Conservation (phyloP, 2,113 vertebrate species). For the Sciurus niger region DNA sequence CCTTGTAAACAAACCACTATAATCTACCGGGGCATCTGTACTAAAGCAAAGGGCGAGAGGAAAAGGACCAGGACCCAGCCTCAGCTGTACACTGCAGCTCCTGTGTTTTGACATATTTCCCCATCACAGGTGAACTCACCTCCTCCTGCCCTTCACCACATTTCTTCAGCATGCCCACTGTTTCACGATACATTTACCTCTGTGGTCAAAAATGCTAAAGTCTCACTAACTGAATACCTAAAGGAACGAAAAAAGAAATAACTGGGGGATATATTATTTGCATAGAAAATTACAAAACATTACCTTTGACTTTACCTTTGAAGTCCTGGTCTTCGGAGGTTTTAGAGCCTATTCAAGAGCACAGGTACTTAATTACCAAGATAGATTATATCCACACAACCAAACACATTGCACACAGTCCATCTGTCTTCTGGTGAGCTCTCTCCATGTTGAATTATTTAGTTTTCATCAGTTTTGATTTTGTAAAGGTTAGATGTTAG, state of each 20-base stretch:
- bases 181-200: background rate
- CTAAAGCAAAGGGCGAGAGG: background rate
- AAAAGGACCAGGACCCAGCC: background rate
- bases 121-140: background rate
- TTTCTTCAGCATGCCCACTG: background rate
- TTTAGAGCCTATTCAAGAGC: slow-evolving; percentile 39
- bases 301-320: slow-evolving; percentile 35
- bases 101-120: background rate
- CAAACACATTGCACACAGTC: slow-evolving; percentile 41
- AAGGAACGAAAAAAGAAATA: slow-evolving; percentile 13
- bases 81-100: background rate
- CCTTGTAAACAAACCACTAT: background rate
- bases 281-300: slow-evolving; percentile 45
- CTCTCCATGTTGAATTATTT: slow-evolving; percentile 69
- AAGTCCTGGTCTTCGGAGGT: slow-evolving; percentile 67
- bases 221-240: slow-evolving; percentile 24
- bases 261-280: background rate
- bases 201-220: background rate
- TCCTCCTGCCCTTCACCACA: rapidly evolving
- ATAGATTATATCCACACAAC: slow-evolving; percentile 55
- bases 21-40: background rate
- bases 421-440: slow-evolving; percentile 70
- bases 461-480: slow-evolving; percentile 80
- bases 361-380: slow-evolving; percentile 70
- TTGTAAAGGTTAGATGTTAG: slow-evolving; percentile 79